Evolutionary conservation across 2,888 invertebrate species (phyloP), one percentile per base, ranked within the genome.

Genomic region (Drosophila multiciliata): DNA sequence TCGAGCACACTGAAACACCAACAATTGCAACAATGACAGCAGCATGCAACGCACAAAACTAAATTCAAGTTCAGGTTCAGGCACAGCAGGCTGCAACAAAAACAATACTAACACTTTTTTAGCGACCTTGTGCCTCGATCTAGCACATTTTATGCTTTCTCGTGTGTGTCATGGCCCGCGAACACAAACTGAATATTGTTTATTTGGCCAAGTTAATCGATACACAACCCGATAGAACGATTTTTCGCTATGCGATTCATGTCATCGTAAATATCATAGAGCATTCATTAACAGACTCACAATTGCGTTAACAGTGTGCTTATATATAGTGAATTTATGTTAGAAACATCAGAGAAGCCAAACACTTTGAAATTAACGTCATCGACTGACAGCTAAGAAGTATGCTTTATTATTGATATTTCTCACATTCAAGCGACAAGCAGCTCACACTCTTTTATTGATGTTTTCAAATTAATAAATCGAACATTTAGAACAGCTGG

Each of bases 21-120:
- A 73, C 65, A 72, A 69, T 55, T 80, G 58, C 67, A 77, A 70
- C 63, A 68, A 66, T 59, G 52, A 29, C 55, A 38, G 35, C 50
- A 45, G 23, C 66, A 52, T 38, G 48, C 50, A 65, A 67, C 72
- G 58, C 74, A 78, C 67, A 54, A 38, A 70, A 73, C 42, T 20
- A 59, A 59, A 40, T 63, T 73, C 83, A 80, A 73, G 73, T 85
- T 85, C 84, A 85, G 81, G 55, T 38, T 45, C 45, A 49, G 50
- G 60, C 73, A 55, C 64, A 70, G 60, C 73, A 55, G 62, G 68
- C 26, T 59, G 52, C 48, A 66, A 55, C 55, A 38, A 40, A 38
- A 55, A 38, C 38, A 38, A 20, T 67, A 74, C 62, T 71, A 61
- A 68, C 64, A 54, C 61, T 66, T 55, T 63, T 57, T 53, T 42